A percentile compares a stretch with the other conserved stretches of the same genome.
phyloP scores from a whole-genome alignment of 2,113 vertebrate genomes.

The Spilogale gracilis region DNA sequence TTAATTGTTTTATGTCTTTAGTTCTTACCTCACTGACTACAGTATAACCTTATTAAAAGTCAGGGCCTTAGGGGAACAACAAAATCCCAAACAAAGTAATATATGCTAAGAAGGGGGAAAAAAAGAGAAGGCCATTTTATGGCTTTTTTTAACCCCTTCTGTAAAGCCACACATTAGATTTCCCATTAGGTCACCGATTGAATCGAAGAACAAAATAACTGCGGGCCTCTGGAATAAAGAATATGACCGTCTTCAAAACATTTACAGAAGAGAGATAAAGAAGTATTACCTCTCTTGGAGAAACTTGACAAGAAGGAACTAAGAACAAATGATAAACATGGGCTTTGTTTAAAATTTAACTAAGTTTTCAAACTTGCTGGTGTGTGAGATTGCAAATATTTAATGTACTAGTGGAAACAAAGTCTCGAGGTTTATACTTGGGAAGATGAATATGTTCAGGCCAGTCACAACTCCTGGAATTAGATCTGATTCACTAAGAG shows the following conservation, averaged over 20 bases:
- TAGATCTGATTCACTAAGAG: neutral
- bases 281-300: neutral
- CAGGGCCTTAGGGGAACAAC: neutral
- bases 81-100: neutral
- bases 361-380: neutral
- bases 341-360: constrained; percentile 68
- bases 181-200: constrained; percentile 39
- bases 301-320: constrained; percentile 7
- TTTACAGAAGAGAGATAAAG: neutral
- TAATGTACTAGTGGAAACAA: neutral
- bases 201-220: neutral
- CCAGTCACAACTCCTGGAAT: neutral
- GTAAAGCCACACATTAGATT: neutral
- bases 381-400: constrained; percentile 42
- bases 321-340: constrained; percentile 51
- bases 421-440: constrained; percentile 27
- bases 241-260: constrained; percentile 1
- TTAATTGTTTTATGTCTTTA: neutral
- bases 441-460: neutral
- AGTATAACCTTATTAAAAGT: neutral
- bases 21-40: neutral
- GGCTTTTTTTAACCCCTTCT: neutral
- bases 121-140: neutral
- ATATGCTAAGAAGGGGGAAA: neutral
- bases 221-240: neutral